Base-by-base conservation (phyloP, 2,888 invertebrate genomes). In the Cyclophora punctaria region DNA sequence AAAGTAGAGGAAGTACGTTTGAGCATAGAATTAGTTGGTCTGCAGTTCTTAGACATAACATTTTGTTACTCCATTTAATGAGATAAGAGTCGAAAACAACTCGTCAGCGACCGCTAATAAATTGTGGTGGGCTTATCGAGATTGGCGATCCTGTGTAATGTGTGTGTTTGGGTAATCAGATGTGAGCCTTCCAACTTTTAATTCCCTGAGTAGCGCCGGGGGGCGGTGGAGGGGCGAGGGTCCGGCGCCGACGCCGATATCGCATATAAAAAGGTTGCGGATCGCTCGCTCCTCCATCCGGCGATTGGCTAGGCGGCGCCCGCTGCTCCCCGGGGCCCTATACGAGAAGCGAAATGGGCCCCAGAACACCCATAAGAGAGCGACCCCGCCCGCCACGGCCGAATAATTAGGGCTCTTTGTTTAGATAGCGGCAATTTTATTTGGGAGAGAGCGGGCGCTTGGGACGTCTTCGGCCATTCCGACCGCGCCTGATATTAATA, bases 311-410 rank as follows among this genome's bases (percentile, higher is more conserved):
- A 90, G 91, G 90, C 90, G 90, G 90, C 89, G 88, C 90, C 88
- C 86, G 87, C 80, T 80, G 81, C 76, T 90, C 91, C 84, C 86
- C 71, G 76, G 90, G 90, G 89, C 79, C 90, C 89, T 90, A 91
- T 91, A 90, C 90, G 89, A 87, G 86, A 86, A 89, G 88, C 89
- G 87, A 90, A 91, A 91, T 91, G 90, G 90, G 90, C 90, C 91
- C 91, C 91, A 83, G 89, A 90, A 90, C 91, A 90, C 91, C 90
- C 90, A 91, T 91, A 91, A 91, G 90, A 89, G 90, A 90, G 88
- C 90, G 90, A 90, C 91, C 91, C 91, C 90, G 90, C 90, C 89
- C 87, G 87, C 89, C 89, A 87, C 87, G 87, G 87, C 87, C 90
- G 90, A 89, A 90, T 90, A 91, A 91, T 90, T 91, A 91, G 90